Evolutionary conservation across 2,888 invertebrate species (phyloP).

Genomic region (Drosophila paranaensis): DNA sequence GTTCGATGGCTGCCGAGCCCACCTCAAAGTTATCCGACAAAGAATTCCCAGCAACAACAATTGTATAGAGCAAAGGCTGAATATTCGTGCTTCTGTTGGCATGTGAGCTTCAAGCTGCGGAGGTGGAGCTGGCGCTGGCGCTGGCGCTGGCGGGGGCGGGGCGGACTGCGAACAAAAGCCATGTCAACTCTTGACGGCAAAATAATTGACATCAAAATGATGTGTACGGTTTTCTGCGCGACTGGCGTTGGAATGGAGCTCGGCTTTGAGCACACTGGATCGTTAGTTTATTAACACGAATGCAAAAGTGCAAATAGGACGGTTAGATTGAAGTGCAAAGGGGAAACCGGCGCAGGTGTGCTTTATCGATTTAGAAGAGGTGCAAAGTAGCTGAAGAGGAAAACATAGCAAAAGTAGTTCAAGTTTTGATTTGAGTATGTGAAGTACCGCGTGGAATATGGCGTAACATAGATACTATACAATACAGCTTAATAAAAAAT

Average conservation of each 20-base stretch:
- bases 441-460: not conserved
- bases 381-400: not conserved
- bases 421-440: not conserved
- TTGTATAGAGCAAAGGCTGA: conserved; percentile 27
- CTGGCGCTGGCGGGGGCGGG: not conserved
- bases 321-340: not conserved
- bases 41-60: conserved; percentile 15
- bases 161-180: conserved; percentile 27
- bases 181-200: conserved; percentile 44
- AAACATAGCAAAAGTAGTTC: not conserved
- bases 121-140: not conserved
- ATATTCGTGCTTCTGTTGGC: conserved; percentile 4
- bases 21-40: conserved; percentile 41
- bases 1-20: conserved; percentile 29
- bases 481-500: not conserved
- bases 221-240: conserved; percentile 30
- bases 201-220: conserved; percentile 69
- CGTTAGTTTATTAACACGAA: conserved; percentile 48
- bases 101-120: conserved; percentile 2
- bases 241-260: conserved; percentile 23
- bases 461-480: not conserved
- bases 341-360: not conserved
- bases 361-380: not conserved
- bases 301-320: conserved; percentile 7
- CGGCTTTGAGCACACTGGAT: conserved; percentile 29